Conservation (phyloP, 2,113 vertebrate species). For the Alexandromys fortis region DNA sequence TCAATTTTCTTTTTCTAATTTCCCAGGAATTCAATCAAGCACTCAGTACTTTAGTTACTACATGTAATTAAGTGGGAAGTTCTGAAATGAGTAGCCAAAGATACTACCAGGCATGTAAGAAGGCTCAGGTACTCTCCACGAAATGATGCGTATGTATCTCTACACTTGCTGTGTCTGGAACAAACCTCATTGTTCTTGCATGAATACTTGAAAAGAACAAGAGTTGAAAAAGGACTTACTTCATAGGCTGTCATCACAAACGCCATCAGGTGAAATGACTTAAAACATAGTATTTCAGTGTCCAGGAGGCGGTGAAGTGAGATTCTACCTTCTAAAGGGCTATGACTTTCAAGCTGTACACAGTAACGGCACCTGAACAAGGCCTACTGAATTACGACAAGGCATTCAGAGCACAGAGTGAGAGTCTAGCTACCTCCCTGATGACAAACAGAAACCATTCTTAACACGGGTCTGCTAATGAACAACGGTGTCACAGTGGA, state of each 20-base stretch:
- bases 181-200: not conserved
- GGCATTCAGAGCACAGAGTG: not conserved
- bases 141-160: slow-evolving; percentile 46
- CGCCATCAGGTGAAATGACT: slow-evolving; percentile 24
- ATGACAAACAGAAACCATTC: slow-evolving; percentile 36
- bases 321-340: not conserved
- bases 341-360: slow-evolving; percentile 17
- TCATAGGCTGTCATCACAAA: slow-evolving; percentile 39
- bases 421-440: not conserved
- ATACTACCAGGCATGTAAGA: slow-evolving; percentile 27
- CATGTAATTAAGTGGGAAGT: slow-evolving; percentile 68
- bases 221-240: slow-evolving; percentile 14
- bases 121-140: slow-evolving; percentile 45
- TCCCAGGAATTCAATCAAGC: slow-evolving; percentile 31
- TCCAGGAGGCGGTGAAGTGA: not conserved
- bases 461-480: slow-evolving; percentile 19
- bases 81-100: slow-evolving; percentile 62
- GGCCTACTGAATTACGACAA: not conserved
- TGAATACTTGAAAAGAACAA: slow-evolving; percentile 50
- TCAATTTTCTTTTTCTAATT: slow-evolving; percentile 66
- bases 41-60: slow-evolving; percentile 52
- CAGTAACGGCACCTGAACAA: not conserved
- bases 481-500: not conserved
- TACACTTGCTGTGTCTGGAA: slow-evolving; percentile 13
- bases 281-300: not conserved